Base-by-base conservation (phyloP, 2,797 vertebrate genomes). In the Pempheris klunzingeri region DNA sequence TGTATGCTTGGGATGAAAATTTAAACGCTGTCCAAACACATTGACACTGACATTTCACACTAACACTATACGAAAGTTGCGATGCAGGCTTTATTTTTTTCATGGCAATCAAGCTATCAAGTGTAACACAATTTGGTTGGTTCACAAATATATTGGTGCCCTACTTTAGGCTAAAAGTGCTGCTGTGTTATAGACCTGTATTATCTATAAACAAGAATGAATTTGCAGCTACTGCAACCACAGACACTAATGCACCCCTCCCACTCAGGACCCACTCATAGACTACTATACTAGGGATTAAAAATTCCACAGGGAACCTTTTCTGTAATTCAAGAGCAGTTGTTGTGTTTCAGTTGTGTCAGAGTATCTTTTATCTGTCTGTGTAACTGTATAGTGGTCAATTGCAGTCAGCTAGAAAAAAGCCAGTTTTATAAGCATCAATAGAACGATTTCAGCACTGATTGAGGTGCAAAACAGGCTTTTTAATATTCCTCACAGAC, bases 401-500 rank as follows among this genome's bases (percentile, higher is more conserved):
- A 9, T 38, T 28, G 32, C 15, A 32, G 39, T 44, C 10, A 30
- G n/a, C n/a, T n/a, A n/a, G n/a, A n/a, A n/a, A n/a, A n/a, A n/a
- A n/a, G n/a, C n/a, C n/a, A n/a, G n/a, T n/a, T n/a, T n/a, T n/a
- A n/a, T n/a, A 61, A 54, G 32, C 7, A 57, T 24, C 6, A 26
- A 24, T n/a, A 36, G 3, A 10, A 18, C 12, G 15, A 55, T 46
- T 41, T 28, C 38, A 38, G n/a, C 38, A 17, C 41, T 58, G 32
- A 32, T 18, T 22, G 10, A 8, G 4, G 12, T 53, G n/a, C n/a
- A n/a, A n/a, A n/a, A n/a, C n/a, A n/a, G n/a, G n/a, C n/a, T 53
- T 66, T 32, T 53, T 59, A 36, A 39, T 55, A 59, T 74, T 57
- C 52, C 14, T 49, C 38, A 14, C 30, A 38, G n/a, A 49, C 26